A percentile compares a stretch with the other conserved stretches of the same genome.
phyloP scores from a whole-genome alignment of 2,797 vertebrate species.

The Lagorchestes hirsutus region DNA sequence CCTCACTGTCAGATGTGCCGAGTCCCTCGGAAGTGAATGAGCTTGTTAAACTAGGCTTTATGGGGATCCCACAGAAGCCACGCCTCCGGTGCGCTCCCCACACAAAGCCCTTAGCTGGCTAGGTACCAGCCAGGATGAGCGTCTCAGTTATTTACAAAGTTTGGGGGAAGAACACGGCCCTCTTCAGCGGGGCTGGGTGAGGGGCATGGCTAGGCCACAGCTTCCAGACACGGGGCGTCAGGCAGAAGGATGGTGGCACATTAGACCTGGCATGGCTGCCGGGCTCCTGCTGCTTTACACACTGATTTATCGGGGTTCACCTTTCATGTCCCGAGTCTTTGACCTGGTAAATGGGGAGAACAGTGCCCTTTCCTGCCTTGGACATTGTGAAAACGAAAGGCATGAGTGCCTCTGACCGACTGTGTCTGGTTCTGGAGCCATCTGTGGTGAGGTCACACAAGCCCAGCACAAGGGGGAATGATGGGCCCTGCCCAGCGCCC shows the following conservation, averaged over 20 bases:
- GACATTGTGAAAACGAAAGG: not conserved
- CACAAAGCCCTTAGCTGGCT: not conserved
- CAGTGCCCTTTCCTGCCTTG: not conserved
- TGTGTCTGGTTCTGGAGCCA: not conserved
- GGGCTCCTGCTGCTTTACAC: not conserved
- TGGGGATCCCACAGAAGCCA: slow-evolving; percentile 59
- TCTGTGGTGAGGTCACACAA: not conserved
- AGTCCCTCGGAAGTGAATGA: slow-evolving; percentile 68
- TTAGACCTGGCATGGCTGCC: not conserved
- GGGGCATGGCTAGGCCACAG: not conserved
- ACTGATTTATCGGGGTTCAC: not conserved
- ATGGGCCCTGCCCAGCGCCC: not conserved
- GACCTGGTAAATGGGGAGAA: not conserved
- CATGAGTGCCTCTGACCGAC: not conserved
- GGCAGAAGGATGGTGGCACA: not conserved
- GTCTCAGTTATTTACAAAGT: slow-evolving; percentile 72
- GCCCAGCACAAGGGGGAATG: fast-evolving
- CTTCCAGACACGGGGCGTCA: not conserved
- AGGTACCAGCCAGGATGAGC: not conserved
- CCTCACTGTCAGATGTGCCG: slow-evolving; percentile 60
- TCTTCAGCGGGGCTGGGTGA: no score
- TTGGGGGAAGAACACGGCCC: not conserved
- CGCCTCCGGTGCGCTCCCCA: slow-evolving; percentile 28
- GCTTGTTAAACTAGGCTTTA: slow-evolving; percentile 71
- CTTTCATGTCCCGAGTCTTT: not conserved